Base-by-base conservation (phyloP, 1,140 invertebrate species). In the Aphelenchoides besseyi region DNA sequence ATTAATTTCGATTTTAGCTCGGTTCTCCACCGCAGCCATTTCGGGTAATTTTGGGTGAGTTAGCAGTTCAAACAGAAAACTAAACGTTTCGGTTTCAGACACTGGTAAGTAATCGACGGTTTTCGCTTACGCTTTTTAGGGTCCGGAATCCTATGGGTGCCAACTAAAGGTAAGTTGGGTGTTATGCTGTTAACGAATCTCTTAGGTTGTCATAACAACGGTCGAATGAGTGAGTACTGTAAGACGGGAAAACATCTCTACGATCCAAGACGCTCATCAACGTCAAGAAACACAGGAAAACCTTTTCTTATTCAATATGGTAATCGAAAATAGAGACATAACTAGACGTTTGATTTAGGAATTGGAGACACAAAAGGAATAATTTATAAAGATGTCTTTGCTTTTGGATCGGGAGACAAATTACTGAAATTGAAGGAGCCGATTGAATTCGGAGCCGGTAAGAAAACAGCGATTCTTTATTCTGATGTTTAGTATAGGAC, bases 161-260 rank as follows among this genome's bases (percentile, higher is more conserved):
- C 55, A 5, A 8, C 55, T 33, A 59, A 59, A 59, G 55, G 37
- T 8, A 8, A n/a, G 37, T n/a, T 8, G n/a, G 37, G 37, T 41
- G 5, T 41, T 41, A 41, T 41, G 5, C n/a, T 41, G 5, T 8
- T n/a, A n/a, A 5, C 37, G 5, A 41, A 41, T 41, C n/a, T n/a
- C n/a, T 41, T 41, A n/a, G n/a, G 55, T 33, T 59, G 55, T 18
- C 55, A 18, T 8, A 59, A 59, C 32, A 8, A 5, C 18, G 55
- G 55, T 12, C 55, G 55, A 5, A 59, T 59, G 55, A 8, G 5
- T 8, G 55, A 59, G 18, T 59, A 59, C 55, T 59, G 55, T 59
- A 59, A 59, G 5, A 18, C 18, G 5, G 18, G 18, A 8, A 28
- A 33, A 59, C 5, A 12, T 12, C 55, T 59, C 55, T 59, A 59